These are phyloP conservation scores for Terrapene triunguis DNA, from an alignment of 2,113 vertebrate genomes.

Conservation along the genomic window DNA sequence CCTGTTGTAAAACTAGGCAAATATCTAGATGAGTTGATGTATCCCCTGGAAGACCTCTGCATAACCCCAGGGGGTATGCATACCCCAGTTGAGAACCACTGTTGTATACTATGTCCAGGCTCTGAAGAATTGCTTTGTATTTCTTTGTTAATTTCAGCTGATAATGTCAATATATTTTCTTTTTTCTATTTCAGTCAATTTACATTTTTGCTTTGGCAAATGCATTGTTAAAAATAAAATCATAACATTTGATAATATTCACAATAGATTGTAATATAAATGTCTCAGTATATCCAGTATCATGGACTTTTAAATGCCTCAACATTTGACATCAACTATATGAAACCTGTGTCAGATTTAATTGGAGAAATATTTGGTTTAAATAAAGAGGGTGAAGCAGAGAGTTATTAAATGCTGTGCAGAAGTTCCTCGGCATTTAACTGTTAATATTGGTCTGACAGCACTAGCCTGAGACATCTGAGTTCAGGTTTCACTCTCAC, in stretches of 20 bases:
- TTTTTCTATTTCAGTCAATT: conserved; percentile 37
- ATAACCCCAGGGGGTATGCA: too few species aligned
- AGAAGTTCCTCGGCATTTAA: conserved; percentile 42
- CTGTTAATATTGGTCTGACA: not conserved
- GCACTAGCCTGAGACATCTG: not conserved
- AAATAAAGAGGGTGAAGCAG: conserved; percentile 58
- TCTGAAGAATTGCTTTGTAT: not conserved
- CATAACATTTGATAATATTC: conserved; percentile 9
- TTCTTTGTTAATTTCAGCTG: conserved; percentile 22
- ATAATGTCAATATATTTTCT: not conserved
- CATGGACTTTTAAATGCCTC: not conserved
- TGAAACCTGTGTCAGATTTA: conserved; percentile 41
- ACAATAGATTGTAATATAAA: conserved; percentile 8
- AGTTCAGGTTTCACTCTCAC: conserved; percentile 38
- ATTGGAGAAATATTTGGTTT: conserved; percentile 65
- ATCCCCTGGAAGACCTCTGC: too few species aligned
- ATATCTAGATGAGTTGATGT: too few species aligned
- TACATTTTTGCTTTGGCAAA: conserved; percentile 5
- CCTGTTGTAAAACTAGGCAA: too few species aligned
- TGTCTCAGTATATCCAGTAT: not conserved
- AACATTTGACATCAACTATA: not conserved
- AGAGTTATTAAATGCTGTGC: conserved; percentile 38
- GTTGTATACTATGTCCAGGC: not conserved
- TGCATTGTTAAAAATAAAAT: conserved; percentile 10
- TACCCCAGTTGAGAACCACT: too few species aligned